A percentile compares a stretch with the other conserved stretches of the same genome.
Conservation (phyloP, 2,797 vertebrate genomes). For the Sparus aurata region DNA sequence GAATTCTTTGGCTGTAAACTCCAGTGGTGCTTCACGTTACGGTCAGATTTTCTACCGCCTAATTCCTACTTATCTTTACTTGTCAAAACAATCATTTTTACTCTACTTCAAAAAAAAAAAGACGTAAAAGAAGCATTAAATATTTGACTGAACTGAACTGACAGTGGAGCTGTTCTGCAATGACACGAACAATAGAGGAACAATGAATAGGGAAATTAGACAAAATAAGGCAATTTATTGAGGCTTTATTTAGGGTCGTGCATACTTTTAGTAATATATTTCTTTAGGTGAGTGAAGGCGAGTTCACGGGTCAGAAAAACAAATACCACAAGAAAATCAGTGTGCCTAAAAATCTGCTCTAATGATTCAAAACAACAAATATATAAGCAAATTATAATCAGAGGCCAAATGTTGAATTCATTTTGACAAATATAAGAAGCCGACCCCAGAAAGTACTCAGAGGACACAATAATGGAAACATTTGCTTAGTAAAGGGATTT, state of each 20-base stretch:
- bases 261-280: neutral
- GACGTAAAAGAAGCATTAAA: neutral
- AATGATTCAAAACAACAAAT: neutral
- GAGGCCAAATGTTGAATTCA: slow-evolving; percentile 8
- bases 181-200: slow-evolving; percentile 6
- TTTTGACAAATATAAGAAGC: slow-evolving; percentile 2
- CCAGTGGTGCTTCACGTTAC: slow-evolving; percentile 21
- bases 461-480: neutral
- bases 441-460: neutral
- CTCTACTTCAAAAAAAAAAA: neutral
- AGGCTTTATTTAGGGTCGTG: neutral
- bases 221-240: neutral
- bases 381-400: neutral
- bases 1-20: slow-evolving; percentile 26
- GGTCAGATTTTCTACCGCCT: neutral
- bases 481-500: slow-evolving; percentile 2
- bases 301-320: neutral
- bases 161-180: slow-evolving; percentile 9
- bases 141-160: neutral
- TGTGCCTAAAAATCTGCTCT: neutral
- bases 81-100: neutral
- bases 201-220: slow-evolving; percentile 9
- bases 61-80: neutral
- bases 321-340: neutral
- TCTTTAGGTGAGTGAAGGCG: neutral